A percentile compares a stretch with the other conserved stretches of the same genome.
Conservation (phyloP, 2,888 invertebrate species). For the Nephrocerus scutellatus region DNA sequence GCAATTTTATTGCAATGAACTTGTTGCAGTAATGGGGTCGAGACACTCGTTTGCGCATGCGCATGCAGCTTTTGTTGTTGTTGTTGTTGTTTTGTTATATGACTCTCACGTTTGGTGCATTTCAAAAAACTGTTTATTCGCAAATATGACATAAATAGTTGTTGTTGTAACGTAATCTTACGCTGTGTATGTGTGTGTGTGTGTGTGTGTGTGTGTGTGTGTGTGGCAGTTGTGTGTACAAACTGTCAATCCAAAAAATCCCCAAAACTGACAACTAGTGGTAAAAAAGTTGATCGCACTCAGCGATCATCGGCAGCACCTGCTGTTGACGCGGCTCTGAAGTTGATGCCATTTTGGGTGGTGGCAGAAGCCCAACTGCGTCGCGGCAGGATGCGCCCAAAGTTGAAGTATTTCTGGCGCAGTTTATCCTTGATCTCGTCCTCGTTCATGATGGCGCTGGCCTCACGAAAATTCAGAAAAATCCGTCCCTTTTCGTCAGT, state of each 20-base stretch:
- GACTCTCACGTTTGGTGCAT: no score
- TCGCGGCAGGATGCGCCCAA: constrained; percentile 40
- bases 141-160: no score
- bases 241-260: constrained; percentile 33
- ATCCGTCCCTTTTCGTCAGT: constrained; percentile 47
- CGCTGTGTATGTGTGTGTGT: no score
- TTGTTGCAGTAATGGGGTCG: no score
- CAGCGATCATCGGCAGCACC: constrained; percentile 17
- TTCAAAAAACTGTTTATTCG: no score
- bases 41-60: no score
- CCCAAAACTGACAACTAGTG: constrained; percentile 26
- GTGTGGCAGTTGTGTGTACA: not conserved
- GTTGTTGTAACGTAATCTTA: no score
- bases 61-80: no score
- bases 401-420: constrained; percentile 43
- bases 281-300: constrained; percentile 25
- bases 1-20: no score
- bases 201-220: no score
- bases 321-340: not conserved
- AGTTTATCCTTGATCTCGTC: constrained; percentile 46
- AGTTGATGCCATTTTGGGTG: constrained; percentile 25
- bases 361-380: constrained; percentile 45
- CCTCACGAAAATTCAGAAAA: constrained; percentile 46
- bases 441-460: constrained; percentile 46
- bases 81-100: no score